These are phyloP conservation scores for Muntiacus muntjak DNA, from an alignment of 2,113 vertebrate species.

Conservation along the genomic window DNA sequence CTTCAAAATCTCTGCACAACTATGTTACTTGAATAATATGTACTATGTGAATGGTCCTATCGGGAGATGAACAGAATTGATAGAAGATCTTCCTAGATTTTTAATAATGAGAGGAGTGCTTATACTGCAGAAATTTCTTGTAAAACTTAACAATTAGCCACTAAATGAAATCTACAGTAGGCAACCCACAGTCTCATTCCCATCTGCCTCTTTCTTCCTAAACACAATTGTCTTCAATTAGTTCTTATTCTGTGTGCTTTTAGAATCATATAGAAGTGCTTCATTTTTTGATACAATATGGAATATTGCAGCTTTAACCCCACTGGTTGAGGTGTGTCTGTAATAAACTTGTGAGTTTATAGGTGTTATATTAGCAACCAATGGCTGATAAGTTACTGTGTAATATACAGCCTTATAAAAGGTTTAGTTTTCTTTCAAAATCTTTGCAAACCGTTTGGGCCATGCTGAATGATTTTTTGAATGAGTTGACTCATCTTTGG, in stretches of 20 bases:
- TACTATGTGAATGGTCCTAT: not conserved
- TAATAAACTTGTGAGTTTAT: not conserved
- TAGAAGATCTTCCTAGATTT: not conserved
- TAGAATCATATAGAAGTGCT: not conserved
- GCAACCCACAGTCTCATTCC: not conserved
- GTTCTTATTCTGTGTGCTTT: not conserved
- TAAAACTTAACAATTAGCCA: not conserved
- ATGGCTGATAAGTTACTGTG: not conserved
- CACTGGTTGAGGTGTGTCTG: not conserved
- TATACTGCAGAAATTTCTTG: not conserved
- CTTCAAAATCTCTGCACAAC: not conserved
- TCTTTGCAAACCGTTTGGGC: not conserved
- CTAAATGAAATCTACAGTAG: not conserved
- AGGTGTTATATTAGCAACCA: not conserved
- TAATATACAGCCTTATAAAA: not conserved
- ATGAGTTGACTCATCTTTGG: constrained; percentile 63
- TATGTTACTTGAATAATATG: not conserved
- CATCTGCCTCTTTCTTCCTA: not conserved
- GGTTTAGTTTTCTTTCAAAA: not conserved
- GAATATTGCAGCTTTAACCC: not conserved
- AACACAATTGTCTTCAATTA: not conserved
- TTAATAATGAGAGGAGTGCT: not conserved
- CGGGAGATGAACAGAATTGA: not conserved
- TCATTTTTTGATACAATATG: not conserved
- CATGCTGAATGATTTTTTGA: constrained; percentile 46